phyloP scores from a whole-genome alignment of 1,140 invertebrate species.

The Euwallacea similis region DNA sequence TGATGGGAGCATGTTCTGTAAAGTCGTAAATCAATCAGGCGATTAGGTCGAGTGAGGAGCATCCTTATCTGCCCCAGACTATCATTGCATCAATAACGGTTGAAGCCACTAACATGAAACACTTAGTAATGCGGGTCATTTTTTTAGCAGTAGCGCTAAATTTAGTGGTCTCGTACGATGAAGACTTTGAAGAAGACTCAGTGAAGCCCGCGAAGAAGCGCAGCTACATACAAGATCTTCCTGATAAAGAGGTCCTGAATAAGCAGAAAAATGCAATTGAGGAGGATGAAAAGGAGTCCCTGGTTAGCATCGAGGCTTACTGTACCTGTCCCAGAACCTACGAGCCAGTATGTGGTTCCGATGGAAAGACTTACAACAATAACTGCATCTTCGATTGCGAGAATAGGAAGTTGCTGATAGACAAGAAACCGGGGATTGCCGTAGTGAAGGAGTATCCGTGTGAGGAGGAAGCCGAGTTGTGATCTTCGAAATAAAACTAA shows the following conservation, averaged over 20 bases:
- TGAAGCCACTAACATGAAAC: not conserved
- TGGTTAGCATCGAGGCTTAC: slow-evolving; percentile 8
- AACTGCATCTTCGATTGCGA: slow-evolving; percentile 52
- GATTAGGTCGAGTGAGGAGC: too few relatives aligned
- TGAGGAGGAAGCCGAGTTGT: slow-evolving; percentile 25
- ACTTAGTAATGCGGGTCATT: not conserved
- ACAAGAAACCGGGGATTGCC: slow-evolving; percentile 1
- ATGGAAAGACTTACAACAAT: slow-evolving; percentile 51
- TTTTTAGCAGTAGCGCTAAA: not conserved
- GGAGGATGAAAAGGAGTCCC: not conserved
- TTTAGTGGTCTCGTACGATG: too few relatives aligned
- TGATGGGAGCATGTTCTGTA: too few relatives aligned
- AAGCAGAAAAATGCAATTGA: not conserved
- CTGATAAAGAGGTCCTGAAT: not conserved
- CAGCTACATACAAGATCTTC: not conserved
- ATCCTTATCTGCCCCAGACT: too few relatives aligned
- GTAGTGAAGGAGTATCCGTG: slow-evolving; percentile 23
- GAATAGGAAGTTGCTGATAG: slow-evolving; percentile 13
- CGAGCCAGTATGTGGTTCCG: slow-evolving; percentile 52
- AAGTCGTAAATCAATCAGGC: too few relatives aligned
- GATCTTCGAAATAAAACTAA: not conserved
- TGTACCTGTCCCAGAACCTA: slow-evolving; percentile 53
- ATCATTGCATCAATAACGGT: too few relatives aligned
- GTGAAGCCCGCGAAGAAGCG: not conserved
- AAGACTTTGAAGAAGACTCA: not conserved